Base-by-base conservation (phyloP, 2,797 vertebrate species). In the Monodelphis domestica region DNA sequence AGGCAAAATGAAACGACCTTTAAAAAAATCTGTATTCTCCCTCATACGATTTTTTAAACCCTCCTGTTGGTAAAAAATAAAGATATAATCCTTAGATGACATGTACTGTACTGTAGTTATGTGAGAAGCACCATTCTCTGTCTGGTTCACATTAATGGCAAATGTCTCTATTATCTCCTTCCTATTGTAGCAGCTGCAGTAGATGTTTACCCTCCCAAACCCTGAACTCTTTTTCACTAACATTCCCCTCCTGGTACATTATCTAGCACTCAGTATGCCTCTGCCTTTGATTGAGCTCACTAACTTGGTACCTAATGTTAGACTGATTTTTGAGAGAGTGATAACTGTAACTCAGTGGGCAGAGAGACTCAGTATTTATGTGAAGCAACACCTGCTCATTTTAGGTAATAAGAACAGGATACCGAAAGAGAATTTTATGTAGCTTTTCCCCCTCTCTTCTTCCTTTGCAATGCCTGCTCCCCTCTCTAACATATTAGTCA, bases 241-340 rank as follows among this genome's bases (percentile, higher is more conserved):
- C 51, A 51, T 88, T 29, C 17, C 52, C 52, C 51, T 52, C 51
- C 87, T 88, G 52, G 30, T 88, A 53, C 87, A 52, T 88, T 88
- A 88, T 88, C 87, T 53, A 51, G 30, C 52, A 53, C 50, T 88
- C 87, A 52, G 87, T 88, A n/a, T 88, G 52, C 87, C 52, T 53
- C 52, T 88, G 28, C 87, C 87, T 88, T 88, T 88, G 87, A 88
- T 88, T 88, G 88, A 88, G 28, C 87, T 53, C 50, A 88, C 87
- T 88, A 88, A 53, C 52, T 51, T 53, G 87, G 87, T 88, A 53
- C 87, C 87, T 88, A 88, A 88, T 17, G 87, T 88, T 51, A 53
- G 87, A 53, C 51, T 88, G 87, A 33, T 88, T 88, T 88, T 53
- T 88, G 87, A 53, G 29, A 88, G 87, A 88, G 87, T 88, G 87